These are phyloP conservation scores for Scaptomyza graminum DNA, from an alignment of 1,140 invertebrate genomes.

Conservation along the genomic window DNA sequence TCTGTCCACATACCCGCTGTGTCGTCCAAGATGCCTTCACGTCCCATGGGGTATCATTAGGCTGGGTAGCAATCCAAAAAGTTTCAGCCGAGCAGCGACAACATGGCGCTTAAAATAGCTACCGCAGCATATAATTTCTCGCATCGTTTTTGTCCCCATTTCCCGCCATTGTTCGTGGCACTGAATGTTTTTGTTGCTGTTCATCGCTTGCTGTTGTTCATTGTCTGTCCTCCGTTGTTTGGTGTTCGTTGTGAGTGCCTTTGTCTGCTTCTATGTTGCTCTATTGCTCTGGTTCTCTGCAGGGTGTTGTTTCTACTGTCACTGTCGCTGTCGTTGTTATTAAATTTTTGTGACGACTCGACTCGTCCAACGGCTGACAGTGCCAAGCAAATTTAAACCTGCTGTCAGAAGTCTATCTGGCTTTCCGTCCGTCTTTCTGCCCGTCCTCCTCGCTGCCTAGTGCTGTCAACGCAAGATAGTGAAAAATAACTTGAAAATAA, in stretches of 20 bases:
- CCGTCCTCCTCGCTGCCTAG: not conserved
- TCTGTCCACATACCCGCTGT: slow-evolving; percentile 26
- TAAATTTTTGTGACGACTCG: slow-evolving; percentile 50
- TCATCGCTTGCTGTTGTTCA: not conserved
- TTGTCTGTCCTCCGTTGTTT: not conserved
- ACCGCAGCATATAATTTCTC: slow-evolving; percentile 64
- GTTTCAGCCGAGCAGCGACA: slow-evolving; percentile 25
- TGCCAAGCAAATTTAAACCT: slow-evolving; percentile 45
- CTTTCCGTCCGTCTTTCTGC: not conserved
- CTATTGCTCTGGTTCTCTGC: slow-evolving; percentile 16
- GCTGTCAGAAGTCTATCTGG: slow-evolving; percentile 24
- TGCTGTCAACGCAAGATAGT: slow-evolving; percentile 60
- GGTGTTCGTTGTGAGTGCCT: slow-evolving; percentile 5
- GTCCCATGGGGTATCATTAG: slow-evolving; percentile 63
- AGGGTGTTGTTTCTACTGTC: slow-evolving; percentile 27
- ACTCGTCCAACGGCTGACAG: slow-evolving; percentile 28
- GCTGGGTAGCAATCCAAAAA: slow-evolving; percentile 32
- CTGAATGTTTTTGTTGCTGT: slow-evolving; percentile 31
- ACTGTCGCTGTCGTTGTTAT: slow-evolving; percentile 43
- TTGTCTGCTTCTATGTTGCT: slow-evolving; percentile 7
- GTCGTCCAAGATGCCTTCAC: slow-evolving; percentile 43
- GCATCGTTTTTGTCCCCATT: slow-evolving; percentile 52
- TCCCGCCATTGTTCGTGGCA: slow-evolving; percentile 38
- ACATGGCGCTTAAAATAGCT: slow-evolving; percentile 55
- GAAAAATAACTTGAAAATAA: slow-evolving; percentile 64